phyloP scores from a whole-genome alignment of 2,113 vertebrate genomes.

The Rhodinocichla rosea region DNA sequence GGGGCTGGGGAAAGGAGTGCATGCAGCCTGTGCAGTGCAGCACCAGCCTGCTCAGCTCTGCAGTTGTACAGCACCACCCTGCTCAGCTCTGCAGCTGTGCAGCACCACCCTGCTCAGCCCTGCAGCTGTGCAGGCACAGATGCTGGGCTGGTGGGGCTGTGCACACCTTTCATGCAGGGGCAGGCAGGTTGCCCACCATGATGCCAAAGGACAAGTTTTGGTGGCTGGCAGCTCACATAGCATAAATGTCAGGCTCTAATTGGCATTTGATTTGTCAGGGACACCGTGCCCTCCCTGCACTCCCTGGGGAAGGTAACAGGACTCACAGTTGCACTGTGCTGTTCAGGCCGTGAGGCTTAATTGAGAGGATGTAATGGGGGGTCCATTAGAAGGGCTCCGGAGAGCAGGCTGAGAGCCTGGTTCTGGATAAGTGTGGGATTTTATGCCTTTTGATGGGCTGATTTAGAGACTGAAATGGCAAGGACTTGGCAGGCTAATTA shows the following conservation, averaged over 20 bases:
- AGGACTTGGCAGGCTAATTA: conserved; percentile 64
- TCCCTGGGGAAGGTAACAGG: background rate
- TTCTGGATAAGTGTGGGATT: conserved; percentile 14
- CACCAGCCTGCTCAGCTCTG: background rate
- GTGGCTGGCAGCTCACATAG: background rate
- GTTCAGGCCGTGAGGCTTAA: background rate
- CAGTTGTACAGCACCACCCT: background rate
- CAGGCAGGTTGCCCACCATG: background rate
- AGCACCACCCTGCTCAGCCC: background rate
- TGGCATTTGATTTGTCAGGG: conserved; percentile 3
- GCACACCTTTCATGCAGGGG: background rate
- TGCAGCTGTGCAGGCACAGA: background rate
- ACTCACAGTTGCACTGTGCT: background rate
- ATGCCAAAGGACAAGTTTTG: background rate
- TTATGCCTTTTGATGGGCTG: conserved; percentile 13
- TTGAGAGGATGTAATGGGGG: background rate
- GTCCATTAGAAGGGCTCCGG: background rate
- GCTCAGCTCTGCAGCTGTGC: background rate
- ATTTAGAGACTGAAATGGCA: conserved; percentile 61
- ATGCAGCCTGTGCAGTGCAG: background rate
- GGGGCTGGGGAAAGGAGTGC: accelerated
- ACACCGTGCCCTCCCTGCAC: background rate
- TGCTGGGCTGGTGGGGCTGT: accelerated
- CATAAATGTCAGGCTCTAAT: background rate
- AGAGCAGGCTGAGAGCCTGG: background rate